phyloP scores from a whole-genome alignment of 2,113 vertebrate species.

The Antigone vipio region DNA sequence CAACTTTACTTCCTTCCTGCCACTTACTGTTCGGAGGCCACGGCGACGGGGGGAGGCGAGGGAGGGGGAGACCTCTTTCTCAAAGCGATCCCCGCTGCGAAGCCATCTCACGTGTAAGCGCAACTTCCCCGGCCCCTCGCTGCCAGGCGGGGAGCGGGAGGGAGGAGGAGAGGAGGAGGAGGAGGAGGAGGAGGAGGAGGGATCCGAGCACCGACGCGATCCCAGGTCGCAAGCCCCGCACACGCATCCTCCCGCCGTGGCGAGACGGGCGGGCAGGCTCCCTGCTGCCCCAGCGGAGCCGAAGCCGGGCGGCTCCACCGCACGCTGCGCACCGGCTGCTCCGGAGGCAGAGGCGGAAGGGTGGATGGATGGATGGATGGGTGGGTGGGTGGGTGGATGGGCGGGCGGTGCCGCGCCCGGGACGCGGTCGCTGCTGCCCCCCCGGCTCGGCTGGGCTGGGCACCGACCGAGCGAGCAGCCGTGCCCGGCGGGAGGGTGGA shows the following conservation, averaged over 20 bases:
- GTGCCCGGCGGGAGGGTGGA: neutral
- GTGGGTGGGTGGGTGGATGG: neutral
- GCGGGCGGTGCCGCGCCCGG: neutral
- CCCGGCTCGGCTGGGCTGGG: neutral
- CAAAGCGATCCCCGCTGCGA: slow-evolving; percentile 21
- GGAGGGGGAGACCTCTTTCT: neutral
- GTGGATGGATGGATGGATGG: neutral
- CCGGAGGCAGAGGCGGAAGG: neutral
- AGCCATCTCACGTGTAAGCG: slow-evolving; percentile 3
- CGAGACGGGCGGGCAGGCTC: neutral
- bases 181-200: neutral
- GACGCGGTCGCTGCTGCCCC: neutral
- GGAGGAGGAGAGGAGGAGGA: neutral
- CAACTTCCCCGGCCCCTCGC: neutral
- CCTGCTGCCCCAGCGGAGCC: neutral
- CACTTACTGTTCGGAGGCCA: slow-evolving; percentile 46
- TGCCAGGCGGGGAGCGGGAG: neutral
- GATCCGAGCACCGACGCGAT: neutral
- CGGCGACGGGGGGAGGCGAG: neutral
- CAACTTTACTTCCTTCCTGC: slow-evolving; percentile 63
- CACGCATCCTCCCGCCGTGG: neutral
- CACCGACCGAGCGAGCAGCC: neutral
- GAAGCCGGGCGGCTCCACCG: neutral
- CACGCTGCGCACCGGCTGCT: neutral
- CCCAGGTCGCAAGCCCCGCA: neutral